Percentiles rank a stretch among this genome's conserved stretches.
phyloP scores from a whole-genome alignment of 2,113 vertebrate genomes.

The Cyphomyrus discorhynchus region DNA sequence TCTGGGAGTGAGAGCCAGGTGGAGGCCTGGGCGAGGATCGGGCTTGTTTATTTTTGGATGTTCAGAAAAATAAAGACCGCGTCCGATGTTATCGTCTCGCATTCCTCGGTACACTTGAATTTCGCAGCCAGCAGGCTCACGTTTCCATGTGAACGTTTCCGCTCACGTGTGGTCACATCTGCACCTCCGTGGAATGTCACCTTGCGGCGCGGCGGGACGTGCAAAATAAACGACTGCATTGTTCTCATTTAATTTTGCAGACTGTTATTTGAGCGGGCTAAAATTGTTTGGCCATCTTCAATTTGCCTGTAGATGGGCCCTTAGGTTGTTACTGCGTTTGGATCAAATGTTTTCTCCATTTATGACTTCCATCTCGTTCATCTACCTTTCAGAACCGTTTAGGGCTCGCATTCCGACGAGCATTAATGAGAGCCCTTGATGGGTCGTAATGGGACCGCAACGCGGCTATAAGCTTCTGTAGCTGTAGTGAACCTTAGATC shows the following conservation, averaged over 20 bases:
- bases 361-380: not conserved
- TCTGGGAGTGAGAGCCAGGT: not conserved
- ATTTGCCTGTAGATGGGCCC: not conserved
- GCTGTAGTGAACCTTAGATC: not conserved
- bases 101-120: not conserved
- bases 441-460: not conserved
- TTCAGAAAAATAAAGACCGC: not conserved
- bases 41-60: conserved; percentile 9
- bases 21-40: not conserved
- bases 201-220: not conserved
- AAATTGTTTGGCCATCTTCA: not conserved
- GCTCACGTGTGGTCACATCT: not conserved
- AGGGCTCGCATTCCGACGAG: not conserved
- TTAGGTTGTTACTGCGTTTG: not conserved
- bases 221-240: not conserved
- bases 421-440: conserved; percentile 20
- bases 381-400: conserved; percentile 14
- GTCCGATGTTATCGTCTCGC: not conserved
- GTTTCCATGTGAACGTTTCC: not conserved
- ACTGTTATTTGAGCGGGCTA: not conserved
- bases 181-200: not conserved
- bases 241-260: not conserved
- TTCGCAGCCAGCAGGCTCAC: not conserved
- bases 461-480: not conserved
- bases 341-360: not conserved